Evolutionary conservation across 2,888 invertebrate genomes (phyloP).

Genomic region (Mycogona germanica): DNA sequence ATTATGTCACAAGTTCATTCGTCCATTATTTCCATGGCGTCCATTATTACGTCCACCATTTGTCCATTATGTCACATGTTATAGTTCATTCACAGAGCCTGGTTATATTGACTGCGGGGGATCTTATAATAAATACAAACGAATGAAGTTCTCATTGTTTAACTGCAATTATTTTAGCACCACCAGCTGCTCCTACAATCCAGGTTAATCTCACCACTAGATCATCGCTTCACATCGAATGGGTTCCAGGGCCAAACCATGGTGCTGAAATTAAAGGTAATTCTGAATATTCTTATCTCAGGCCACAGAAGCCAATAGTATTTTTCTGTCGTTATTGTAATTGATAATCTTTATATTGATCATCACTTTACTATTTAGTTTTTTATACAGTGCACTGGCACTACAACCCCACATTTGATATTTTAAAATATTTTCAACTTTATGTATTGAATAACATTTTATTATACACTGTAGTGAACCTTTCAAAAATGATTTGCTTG

Average conservation of each 20-base stretch:
- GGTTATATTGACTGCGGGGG: too few species aligned
- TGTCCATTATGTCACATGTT: too few species aligned
- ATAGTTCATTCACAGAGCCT: too few species aligned
- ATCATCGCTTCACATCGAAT: constrained; percentile 17
- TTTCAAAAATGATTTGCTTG: too few species aligned
- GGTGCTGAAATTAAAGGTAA: constrained; percentile 19
- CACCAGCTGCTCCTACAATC: constrained; percentile 10
- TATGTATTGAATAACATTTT: background rate
- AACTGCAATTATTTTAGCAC: constrained; percentile 5
- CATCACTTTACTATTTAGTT: background rate
- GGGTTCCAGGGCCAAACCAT: constrained; percentile 16
- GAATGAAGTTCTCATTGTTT: too few species aligned
- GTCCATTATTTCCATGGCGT: background rate
- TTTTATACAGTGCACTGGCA: background rate
- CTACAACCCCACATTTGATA: background rate
- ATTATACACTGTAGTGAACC: too few species aligned
- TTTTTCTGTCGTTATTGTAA: background rate
- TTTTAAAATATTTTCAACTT: background rate
- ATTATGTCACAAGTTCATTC: background rate
- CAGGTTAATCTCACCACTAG: constrained; percentile 4
- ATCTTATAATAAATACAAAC: too few species aligned
- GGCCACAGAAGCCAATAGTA: background rate
- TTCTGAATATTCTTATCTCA: background rate
- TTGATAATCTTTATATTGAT: background rate
- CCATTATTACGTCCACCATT: too few species aligned